phyloP scores from a whole-genome alignment of 1,140 invertebrate species.

The Lepidurus apus region DNA sequence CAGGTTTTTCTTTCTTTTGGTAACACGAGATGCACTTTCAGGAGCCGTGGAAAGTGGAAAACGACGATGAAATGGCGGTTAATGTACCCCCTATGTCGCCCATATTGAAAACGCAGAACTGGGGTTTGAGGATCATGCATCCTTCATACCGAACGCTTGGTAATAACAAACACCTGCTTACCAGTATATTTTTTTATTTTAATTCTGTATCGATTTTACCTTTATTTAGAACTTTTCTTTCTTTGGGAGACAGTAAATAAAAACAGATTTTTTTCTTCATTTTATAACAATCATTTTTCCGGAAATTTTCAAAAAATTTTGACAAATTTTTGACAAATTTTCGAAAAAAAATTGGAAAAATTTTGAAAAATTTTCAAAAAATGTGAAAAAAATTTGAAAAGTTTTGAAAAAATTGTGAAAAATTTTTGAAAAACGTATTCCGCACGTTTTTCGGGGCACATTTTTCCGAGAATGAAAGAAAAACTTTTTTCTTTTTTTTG shows the following conservation, averaged over 20 bases:
- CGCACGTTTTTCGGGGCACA: no score
- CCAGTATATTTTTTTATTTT: no score
- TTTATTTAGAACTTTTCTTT: no score
- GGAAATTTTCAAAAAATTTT: no score
- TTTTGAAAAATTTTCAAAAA: background rate
- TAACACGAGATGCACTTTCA: background rate
- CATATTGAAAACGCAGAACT: slow-evolving; percentile 44
- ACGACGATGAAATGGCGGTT: slow-evolving; percentile 71
- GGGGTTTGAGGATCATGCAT: background rate
- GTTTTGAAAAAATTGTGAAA: no score
- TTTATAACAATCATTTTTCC: no score
- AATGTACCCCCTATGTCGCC: slow-evolving; percentile 90
- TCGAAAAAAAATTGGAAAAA: background rate
- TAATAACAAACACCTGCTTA: background rate
- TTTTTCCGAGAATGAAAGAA: no score
- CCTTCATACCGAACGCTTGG: slow-evolving; percentile 33
- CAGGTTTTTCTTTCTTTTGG: background rate
- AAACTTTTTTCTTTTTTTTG: slow-evolving; percentile 20
- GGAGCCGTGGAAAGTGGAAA: slow-evolving; percentile 49
- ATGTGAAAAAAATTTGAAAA: background rate
- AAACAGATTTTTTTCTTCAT: no score
- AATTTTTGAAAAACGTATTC: no score
- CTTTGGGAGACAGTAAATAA: no score
- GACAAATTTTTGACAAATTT: background rate
- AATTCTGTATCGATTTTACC: no score